Conservation (phyloP, 2,113 vertebrate species). For the Coptodon bakossiorum region DNA sequence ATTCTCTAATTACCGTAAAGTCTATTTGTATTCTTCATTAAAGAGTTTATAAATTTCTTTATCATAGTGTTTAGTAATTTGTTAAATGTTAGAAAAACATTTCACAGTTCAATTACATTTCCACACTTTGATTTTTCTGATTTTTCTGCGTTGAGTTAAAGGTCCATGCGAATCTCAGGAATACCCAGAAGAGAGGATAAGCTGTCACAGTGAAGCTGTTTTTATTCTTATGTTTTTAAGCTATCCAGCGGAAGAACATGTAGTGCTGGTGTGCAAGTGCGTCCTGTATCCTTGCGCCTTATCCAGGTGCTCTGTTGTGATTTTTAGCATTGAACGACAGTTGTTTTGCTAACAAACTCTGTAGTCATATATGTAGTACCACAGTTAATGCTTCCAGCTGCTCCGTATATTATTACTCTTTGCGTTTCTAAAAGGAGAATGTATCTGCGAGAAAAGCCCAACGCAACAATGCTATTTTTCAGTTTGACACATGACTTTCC, state of each 20-base stretch:
- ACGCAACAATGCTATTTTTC: background rate
- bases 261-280: background rate
- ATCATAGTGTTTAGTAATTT: background rate
- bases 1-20: background rate
- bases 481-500: background rate
- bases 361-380: background rate
- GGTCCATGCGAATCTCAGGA: fast-evolving
- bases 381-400: background rate
- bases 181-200: background rate
- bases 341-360: background rate
- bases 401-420: background rate
- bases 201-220: background rate
- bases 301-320: background rate
- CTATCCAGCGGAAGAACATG: background rate
- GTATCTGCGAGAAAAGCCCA: background rate
- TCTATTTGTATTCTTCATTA: background rate
- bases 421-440: background rate
- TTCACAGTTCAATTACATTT: background rate
- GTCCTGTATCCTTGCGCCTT: background rate
- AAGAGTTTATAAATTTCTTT: background rate
- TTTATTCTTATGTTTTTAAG: background rate
- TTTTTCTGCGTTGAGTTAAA: background rate
- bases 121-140: background rate
- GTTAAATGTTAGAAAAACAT: background rate
- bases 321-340: background rate